phyloP scores from a whole-genome alignment of 1,140 invertebrate species.

The Trichonephila clavata region DNA sequence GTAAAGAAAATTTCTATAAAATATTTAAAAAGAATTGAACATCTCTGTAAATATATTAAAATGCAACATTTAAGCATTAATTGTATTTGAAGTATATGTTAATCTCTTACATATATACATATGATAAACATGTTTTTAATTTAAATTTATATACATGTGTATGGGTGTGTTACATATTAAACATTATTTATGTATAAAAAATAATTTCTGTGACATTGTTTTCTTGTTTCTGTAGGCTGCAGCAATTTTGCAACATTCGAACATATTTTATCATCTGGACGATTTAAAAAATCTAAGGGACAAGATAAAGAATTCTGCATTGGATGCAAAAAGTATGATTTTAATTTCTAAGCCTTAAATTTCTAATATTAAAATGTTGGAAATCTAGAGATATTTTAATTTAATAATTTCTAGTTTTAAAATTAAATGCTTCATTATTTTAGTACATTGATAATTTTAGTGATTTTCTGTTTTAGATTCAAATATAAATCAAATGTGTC shows the following conservation, averaged over 20 bases:
- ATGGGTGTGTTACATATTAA: no score
- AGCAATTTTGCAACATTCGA: conserved; percentile 60
- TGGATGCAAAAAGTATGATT: not conserved
- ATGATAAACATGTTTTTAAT: no score
- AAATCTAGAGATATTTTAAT: no score
- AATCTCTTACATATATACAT: no score
- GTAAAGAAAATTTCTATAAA: no score
- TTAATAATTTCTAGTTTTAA: not conserved
- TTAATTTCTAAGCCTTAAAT: not conserved
- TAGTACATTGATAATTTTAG: no score
- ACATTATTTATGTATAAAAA: no score
- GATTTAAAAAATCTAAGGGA: conserved; percentile 42
- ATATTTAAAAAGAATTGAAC: no score
- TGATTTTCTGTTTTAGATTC: not conserved
- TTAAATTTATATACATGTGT: no score
- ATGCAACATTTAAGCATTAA: no score
- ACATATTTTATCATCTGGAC: conserved; percentile 19
- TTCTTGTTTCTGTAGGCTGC: conserved; percentile 28
- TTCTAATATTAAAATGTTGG: not conserved
- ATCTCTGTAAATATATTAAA: no score
- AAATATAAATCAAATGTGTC: not conserved
- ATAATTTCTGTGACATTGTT: not conserved
- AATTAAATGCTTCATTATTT: not conserved
- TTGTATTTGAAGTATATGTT: no score
- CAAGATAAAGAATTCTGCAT: not conserved